phyloP scores from a whole-genome alignment of 2,113 vertebrate species.

The Hippocampus zosterae region DNA sequence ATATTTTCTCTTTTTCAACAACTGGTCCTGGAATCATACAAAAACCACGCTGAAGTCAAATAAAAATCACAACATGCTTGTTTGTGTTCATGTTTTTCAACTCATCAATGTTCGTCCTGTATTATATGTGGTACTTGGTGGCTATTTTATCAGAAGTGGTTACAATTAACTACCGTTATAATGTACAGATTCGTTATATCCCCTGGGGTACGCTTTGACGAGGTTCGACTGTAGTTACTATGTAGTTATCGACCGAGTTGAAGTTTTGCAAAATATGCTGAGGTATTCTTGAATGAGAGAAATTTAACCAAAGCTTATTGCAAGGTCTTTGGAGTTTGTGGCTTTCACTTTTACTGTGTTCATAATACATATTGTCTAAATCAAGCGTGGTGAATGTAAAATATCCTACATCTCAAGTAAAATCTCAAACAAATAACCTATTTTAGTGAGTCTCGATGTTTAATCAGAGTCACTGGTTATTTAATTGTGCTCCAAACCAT shows the following conservation, averaged over 20 bases:
- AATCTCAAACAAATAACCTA: background rate
- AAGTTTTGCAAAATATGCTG: background rate
- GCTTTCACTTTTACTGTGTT: background rate
- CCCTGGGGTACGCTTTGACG: too few relatives aligned
- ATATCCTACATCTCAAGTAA: background rate
- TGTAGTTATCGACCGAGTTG: background rate
- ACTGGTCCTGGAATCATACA: background rate
- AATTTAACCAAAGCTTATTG: too few relatives aligned
- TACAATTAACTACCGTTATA: too few relatives aligned
- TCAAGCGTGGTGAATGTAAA: background rate
- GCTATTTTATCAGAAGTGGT: too few relatives aligned
- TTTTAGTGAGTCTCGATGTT: background rate
- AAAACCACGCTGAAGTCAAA: background rate
- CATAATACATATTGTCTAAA: background rate
- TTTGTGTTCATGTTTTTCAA: background rate
- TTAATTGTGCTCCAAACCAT: constrained; percentile 35
- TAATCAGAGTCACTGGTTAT: constrained; percentile 11
- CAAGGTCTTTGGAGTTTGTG: background rate
- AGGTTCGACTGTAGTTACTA: too few relatives aligned
- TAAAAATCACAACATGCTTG: background rate
- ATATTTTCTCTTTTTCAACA: background rate
- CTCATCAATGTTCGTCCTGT: too few relatives aligned
- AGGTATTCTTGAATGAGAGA: too few relatives aligned
- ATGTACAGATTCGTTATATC: too few relatives aligned
- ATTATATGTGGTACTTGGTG: too few relatives aligned